Percentiles rank a stretch among this genome's conserved stretches.
Conservation (phyloP, 2,888 invertebrate species). For the Phaonia tiefii region DNA sequence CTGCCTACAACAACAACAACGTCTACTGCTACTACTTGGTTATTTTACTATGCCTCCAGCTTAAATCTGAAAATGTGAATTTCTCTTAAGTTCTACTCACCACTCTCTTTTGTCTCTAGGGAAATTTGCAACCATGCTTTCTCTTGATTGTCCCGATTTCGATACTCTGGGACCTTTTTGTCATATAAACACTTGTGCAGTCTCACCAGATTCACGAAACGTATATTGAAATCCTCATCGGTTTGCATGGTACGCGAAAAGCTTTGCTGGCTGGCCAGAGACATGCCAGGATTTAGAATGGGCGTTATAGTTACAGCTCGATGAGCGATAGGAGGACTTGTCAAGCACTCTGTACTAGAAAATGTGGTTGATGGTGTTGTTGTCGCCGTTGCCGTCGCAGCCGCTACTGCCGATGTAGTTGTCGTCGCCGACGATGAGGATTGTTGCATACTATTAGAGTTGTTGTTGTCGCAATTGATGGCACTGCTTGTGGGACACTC, state of each 20-base stretch:
- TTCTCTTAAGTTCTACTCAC: conserved; percentile 70
- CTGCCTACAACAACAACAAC: too few relatives aligned
- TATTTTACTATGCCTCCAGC: too few relatives aligned
- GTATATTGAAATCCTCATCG: conserved; percentile 80
- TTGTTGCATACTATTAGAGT: background rate
- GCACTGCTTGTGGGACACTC: conserved; percentile 2
- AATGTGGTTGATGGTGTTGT: conserved; percentile 53
- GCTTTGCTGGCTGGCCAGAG: conserved; percentile 40
- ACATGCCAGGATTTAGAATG: conserved; percentile 59
- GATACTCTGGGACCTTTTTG: conserved; percentile 80
- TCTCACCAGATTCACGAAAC: conserved; percentile 81
- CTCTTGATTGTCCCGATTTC: conserved; percentile 80
- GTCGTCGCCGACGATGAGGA: too few relatives aligned
- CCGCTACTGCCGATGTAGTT: background rate
- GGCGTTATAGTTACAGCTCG: conserved; percentile 62
- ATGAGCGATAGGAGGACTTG: conserved; percentile 61
- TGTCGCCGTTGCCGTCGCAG: conserved; percentile 28
- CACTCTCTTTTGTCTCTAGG: conserved; percentile 78
- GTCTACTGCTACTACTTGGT: too few relatives aligned
- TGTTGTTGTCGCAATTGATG: background rate
- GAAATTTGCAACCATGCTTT: conserved; percentile 79
- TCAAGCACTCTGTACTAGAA: conserved; percentile 57
- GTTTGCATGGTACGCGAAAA: conserved; percentile 80
- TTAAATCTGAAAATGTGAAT: too few relatives aligned
- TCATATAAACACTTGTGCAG: conserved; percentile 81